Base-by-base conservation (phyloP, 53 echinoderm and acorn worm species). In the Luidia sarsii region DNA sequence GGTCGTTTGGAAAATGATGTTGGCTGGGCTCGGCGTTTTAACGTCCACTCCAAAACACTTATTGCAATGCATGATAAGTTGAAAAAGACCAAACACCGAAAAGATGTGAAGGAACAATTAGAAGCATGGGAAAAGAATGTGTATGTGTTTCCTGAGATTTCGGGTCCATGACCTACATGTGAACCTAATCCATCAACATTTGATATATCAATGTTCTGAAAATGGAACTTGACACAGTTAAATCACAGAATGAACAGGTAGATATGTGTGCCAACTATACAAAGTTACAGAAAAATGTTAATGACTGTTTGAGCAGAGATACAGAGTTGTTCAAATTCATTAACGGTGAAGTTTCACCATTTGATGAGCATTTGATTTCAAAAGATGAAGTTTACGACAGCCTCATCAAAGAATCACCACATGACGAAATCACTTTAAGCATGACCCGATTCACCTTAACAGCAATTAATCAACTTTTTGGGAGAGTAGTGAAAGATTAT, bases 191-290 rank as follows among this genome's bases (percentile, higher is more conserved):
- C n/a, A n/a, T n/a, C n/a, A n/a, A n/a, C n/a, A n/a, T n/a, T n/a
- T n/a, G n/a, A n/a, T n/a, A n/a, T n/a, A n/a, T n/a, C n/a, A n/a
- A n/a, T n/a, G n/a, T n/a, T n/a, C n/a, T n/a, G n/a, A n/a, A n/a
- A n/a, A n/a, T n/a, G n/a, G n/a, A n/a, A n/a, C n/a, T n/a, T n/a
- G n/a, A n/a, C n/a, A n/a, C n/a, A n/a, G n/a, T n/a, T n/a, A n/a
- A n/a, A n/a, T n/a, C n/a, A n/a, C n/a, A n/a, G n/a, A n/a, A n/a
- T n/a, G n/a, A n/a, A n/a, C n/a, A n/a, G n/a, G n/a, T n/a, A 20
- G 73, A 72, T 14, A 53, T 72, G 73, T 72, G 73, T 35, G n/a
- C 53, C 5, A n/a, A 24, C 34, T 54, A 54, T 20, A 72, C 54
- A 11, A n/a, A 55, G 19, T 34, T 72, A 19, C 6, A 72, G 19